These are phyloP conservation scores for Cordilura impudica DNA, from an alignment of 2,888 invertebrate species.

Conservation along the genomic window DNA sequence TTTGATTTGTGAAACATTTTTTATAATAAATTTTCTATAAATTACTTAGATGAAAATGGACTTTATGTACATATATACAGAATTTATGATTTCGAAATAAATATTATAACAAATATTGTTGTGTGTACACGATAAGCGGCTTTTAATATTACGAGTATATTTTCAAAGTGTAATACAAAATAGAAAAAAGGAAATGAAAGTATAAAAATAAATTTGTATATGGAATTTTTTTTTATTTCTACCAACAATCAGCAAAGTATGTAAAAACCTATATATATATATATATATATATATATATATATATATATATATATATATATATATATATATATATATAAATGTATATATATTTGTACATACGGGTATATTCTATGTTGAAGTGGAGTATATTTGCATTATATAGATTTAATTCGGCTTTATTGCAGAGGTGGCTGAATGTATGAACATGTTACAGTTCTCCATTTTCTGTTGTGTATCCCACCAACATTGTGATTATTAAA, in stretches of 20 bases:
- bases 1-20: no score
- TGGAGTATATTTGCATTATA: conserved; percentile 46
- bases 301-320: no score
- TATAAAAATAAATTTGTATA: conserved; percentile 18
- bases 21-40: no score
- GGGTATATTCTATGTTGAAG: not conserved
- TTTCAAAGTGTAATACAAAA: conserved; percentile 40
- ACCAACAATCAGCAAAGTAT: not conserved
- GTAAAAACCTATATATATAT: not conserved
- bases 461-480: conserved; percentile 43
- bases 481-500: conserved; percentile 48
- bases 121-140: conserved; percentile 54
- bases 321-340: no score
- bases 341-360: not conserved
- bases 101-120: conserved; percentile 48
- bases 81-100: conserved; percentile 48
- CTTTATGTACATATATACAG: conserved; percentile 36
- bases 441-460: conserved; percentile 34
- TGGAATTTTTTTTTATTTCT: conserved; percentile 12
- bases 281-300: no score
- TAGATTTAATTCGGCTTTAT: conserved; percentile 37
- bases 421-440: conserved; percentile 4
- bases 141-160: conserved; percentile 57
- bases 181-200: conserved; percentile 40
- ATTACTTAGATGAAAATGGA: conserved; percentile 3